Base-by-base conservation (phyloP, 2,113 vertebrate species). In the Podarcis muralis region DNA sequence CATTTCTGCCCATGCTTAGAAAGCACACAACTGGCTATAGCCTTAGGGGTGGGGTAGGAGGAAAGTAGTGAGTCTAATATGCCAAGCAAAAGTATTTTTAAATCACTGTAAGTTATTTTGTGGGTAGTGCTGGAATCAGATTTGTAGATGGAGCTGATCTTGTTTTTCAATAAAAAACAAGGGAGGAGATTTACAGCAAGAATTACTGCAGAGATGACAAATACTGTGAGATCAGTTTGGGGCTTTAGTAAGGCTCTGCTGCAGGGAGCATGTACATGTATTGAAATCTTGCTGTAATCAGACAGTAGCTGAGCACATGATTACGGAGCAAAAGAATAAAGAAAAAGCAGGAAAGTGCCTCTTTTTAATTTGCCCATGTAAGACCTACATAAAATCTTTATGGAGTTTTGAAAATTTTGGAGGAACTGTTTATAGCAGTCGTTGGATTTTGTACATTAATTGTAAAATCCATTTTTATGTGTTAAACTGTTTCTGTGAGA, bases 161-260 rank as follows among this genome's bases (percentile, higher is more conserved):
- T 95, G 90, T 20, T 77, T 88, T 69, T 86, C 84, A 93, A 71
- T 69, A 71, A 23, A 88, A 89, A 37, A 69, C 82, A 78, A 59
- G 69, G 68, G 81, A 93, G 71, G 40, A 89, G 78, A 92, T 91
- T 94, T 93, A 82, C 68, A 92, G 91, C 75, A 84, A 92, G 35
- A 62, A 3, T 53, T 8, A 81, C 87, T 91, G 65, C 93, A 90
- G 92, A 93, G 90, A 90, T 76, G 76, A 82, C 83, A 93, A 93
- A 90, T 84, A 71, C 77, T 89, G 20, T 15, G 9, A 71, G 78
- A 92, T 88, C 93, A 25, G 35, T 65, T 77, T 22, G 1, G 53
- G 76, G 68, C 37, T 90, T 92, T 90, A 87, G 85, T 87, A 83
- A 30, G 83, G 75, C 62, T 93, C 23, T 82, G 25, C 66, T 75